Evolutionary conservation across 2,113 vertebrate genomes (phyloP).

Genomic region (Corapipo altera): DNA sequence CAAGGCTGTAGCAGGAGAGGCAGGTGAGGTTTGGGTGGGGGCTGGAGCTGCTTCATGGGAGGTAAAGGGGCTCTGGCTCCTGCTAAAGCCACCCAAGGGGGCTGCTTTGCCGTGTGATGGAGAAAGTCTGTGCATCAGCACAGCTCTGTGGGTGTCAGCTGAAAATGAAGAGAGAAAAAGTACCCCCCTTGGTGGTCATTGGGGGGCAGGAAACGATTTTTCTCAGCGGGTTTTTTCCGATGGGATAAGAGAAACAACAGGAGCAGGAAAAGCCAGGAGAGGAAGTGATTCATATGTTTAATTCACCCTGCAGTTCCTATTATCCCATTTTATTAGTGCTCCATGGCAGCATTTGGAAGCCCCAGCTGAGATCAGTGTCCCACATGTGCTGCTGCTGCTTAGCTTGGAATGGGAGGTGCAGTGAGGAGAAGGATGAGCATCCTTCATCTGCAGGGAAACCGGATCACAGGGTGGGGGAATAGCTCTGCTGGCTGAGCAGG

Average conservation of each 20-base stretch:
- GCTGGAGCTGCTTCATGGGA: not conserved
- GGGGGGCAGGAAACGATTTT: not conserved
- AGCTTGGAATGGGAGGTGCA: not conserved
- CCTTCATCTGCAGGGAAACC: not conserved
- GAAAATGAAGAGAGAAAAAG: not conserved
- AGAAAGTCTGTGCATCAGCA: not conserved
- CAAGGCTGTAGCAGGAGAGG: not conserved
- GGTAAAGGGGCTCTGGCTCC: not conserved
- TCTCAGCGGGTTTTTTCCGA: not conserved
- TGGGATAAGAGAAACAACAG: not conserved
- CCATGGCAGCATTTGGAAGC: rapidly evolving
- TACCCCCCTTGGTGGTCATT: not conserved
- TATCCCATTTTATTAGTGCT: not conserved
- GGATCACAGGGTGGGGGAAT: not conserved
- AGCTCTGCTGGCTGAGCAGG: not conserved
- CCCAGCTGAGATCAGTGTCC: not conserved
- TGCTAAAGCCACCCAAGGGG: not conserved
- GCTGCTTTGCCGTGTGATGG: not conserved
- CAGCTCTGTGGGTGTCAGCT: not conserved
- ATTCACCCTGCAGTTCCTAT: not conserved
- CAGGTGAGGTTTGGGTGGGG: not conserved
- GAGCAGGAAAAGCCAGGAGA: not conserved
- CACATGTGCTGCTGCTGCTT: not conserved
- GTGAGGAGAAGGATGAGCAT: not conserved
- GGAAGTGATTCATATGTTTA: conserved; percentile 59